These are phyloP conservation scores for Oscheius myriophilus DNA, from an alignment of 2,888 invertebrate species.

Conservation along the genomic window DNA sequence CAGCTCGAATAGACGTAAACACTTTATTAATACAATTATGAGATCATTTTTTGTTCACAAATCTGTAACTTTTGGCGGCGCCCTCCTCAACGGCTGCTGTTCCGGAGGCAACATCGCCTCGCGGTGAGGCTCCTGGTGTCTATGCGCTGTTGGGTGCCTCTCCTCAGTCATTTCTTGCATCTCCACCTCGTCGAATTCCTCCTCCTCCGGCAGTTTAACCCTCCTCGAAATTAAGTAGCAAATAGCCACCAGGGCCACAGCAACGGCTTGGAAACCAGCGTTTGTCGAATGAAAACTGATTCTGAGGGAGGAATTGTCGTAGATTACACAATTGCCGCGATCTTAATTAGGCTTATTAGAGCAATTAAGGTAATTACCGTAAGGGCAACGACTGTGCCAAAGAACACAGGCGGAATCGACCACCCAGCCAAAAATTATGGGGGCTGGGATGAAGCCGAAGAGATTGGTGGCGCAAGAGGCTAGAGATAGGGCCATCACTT, in stretches of 20 bases:
- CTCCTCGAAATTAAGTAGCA: conserved; percentile 50
- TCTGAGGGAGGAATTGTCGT: conserved; percentile 58
- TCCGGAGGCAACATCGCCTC: conserved; percentile 3
- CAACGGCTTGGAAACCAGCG: conserved; percentile 49
- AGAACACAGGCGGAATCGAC: conserved; percentile 56
- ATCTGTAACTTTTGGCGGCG: conserved; percentile 14
- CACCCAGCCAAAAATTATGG: conserved; percentile 59
- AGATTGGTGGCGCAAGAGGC: conserved; percentile 61
- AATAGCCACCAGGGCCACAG: conserved; percentile 45
- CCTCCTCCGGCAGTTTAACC: conserved; percentile 54
- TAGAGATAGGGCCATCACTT: conserved; percentile 59
- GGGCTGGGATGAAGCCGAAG: conserved; percentile 65
- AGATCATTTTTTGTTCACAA: conserved; percentile 1
- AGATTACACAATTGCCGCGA: conserved; percentile 60
- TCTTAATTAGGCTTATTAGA: conserved; percentile 35
- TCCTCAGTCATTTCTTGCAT: background rate
- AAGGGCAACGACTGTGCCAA: conserved; percentile 56
- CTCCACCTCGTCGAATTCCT: conserved; percentile 36
- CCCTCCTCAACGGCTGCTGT: conserved; percentile 10
- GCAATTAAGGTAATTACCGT: conserved; percentile 34
- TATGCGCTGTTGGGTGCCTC: background rate
- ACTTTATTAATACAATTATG: too few species aligned
- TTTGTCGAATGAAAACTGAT: conserved; percentile 56
- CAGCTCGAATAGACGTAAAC: too few species aligned
- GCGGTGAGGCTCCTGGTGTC: background rate